Conservation (phyloP, 2,888 invertebrate species). For the Cyclophora punctaria region DNA sequence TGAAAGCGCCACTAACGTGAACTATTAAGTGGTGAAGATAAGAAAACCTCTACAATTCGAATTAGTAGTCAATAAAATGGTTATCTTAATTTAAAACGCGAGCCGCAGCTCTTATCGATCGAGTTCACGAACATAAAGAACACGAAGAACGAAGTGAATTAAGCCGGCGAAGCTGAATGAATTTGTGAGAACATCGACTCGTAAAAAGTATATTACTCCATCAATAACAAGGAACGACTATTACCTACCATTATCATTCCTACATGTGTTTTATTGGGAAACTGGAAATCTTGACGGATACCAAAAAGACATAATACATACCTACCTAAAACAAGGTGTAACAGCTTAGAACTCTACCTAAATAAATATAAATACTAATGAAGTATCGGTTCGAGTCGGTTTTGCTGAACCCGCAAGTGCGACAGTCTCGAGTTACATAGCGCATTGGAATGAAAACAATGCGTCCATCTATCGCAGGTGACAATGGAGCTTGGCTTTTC, state of each 20-base stretch:
- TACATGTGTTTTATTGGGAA: too few relatives aligned
- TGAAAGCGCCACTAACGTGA: conserved; percentile 39
- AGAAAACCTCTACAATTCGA: conserved; percentile 45
- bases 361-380: too few relatives aligned
- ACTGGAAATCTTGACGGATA: too few relatives aligned
- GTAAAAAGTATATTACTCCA: conserved; percentile 3
- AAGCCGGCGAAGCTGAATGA: conserved; percentile 19
- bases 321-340: too few relatives aligned
- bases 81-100: conserved; percentile 60
- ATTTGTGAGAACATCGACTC: conserved; percentile 13
- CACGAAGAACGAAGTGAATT: conserved; percentile 35
- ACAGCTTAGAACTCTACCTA: too few relatives aligned
- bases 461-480: conserved; percentile 43
- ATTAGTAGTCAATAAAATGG: conserved; percentile 57
- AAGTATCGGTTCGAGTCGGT: conserved; percentile 13
- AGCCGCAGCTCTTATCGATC: conserved; percentile 42
- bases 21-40: conserved; percentile 42
- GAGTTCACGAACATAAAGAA: conserved; percentile 40
- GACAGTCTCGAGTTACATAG: conserved; percentile 44
- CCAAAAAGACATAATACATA: too few relatives aligned
- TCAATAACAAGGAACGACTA: too few relatives aligned
- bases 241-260: too few relatives aligned
- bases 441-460: conserved; percentile 51
- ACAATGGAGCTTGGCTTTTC: conserved; percentile 32
- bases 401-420: conserved; percentile 39